Base-by-base conservation (phyloP, 2,113 vertebrate species). In the Mobula birostris region DNA sequence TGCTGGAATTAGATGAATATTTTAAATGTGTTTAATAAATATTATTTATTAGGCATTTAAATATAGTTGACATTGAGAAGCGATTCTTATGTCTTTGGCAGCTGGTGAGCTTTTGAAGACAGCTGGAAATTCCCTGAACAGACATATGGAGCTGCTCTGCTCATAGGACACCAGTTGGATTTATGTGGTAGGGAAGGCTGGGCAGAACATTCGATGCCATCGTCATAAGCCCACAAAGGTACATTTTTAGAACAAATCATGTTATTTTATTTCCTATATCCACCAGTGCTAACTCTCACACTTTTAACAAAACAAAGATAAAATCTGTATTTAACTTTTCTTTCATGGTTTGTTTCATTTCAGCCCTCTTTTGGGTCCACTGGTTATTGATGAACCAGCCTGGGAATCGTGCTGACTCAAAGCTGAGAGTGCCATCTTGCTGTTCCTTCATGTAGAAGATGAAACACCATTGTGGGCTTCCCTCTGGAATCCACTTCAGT, bases 401-500 rank as follows among this genome's bases (percentile, higher is more conserved):
- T 0, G 0, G 17, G 76, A 95, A 94, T 91, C 95, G 94, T 4
- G 95, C 96, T 0, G 97, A 97, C 85, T 97, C 97, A 78, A 97
- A 97, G 17, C 0, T 95, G 0, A 90, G 94, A 19, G 40, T 70
- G 0, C n/a, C 80, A 0, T 94, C 74, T 0, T 0, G 72, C 1
- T 91, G 87, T 0, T 93, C 68, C 76, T 95, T 96, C 96, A 97
- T 97, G 95, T 96, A 97, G 95, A 97, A 97, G 78, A 97, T 94
- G 70, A 95, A 97, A 1, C 95, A 94, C 61, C 96, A 90, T 56
- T 88, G 19, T 7, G 3, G 76, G 72, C 95, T 93, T 5, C 96
- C 94, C 74, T 14, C 94, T 21, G 95, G 95, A 88, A 97, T 96
- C 19, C 87, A 94, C 91, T 74, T 94, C 94, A 97, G 95, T 5